Base-by-base conservation (phyloP, 1,140 invertebrate genomes). In the Drosophila guanche region DNA sequence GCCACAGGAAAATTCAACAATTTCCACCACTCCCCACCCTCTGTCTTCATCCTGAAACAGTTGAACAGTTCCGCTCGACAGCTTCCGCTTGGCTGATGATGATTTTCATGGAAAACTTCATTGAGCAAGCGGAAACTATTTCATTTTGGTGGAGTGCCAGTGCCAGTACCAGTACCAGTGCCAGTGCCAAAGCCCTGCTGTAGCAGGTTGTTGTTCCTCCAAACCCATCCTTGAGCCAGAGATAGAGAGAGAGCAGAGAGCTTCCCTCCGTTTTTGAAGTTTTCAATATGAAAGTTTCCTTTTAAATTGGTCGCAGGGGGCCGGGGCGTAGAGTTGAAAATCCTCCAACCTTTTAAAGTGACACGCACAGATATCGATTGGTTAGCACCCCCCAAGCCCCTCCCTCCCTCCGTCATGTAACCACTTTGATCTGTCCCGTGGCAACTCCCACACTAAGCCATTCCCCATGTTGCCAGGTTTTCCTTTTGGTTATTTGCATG, bases 71-170 rank as follows among this genome's bases (percentile, higher is more conserved):
- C 81, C 81, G 78, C 74, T 88, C 77, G 77, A 81, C 83, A 86
- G 83, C 77, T 88, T 86, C 83, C 81, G 81, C 79, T 86, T 65
- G 83, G 78, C 81, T 86, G 33, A 37, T 86, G 81, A 86, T 86
- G 81, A 86, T 86, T 86, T 37, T 86, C 83, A 81, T 86, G 77
- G 74, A 86, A 86, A 86, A 86, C 81, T 86, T 86, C 83, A 88
- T 86, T 86, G 81, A 78, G 73, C 83, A 81, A 86, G 81, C 81
- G 81, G 81, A 86, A 86, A 86, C 81, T 88, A 86, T 86, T 86
- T 86, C 83, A 80, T 88, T 86, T 86, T 71, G 68, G 60, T 27
- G 71, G 70, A 66, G 42, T 27, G 23, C 37, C 66, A 37, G 10
- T 12, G 33, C 8, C 33, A 1, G 10, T 4, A 10, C 33, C 33